Base-by-base conservation (phyloP, 2,888 invertebrate species). In the Barypeithes pellucidus region DNA sequence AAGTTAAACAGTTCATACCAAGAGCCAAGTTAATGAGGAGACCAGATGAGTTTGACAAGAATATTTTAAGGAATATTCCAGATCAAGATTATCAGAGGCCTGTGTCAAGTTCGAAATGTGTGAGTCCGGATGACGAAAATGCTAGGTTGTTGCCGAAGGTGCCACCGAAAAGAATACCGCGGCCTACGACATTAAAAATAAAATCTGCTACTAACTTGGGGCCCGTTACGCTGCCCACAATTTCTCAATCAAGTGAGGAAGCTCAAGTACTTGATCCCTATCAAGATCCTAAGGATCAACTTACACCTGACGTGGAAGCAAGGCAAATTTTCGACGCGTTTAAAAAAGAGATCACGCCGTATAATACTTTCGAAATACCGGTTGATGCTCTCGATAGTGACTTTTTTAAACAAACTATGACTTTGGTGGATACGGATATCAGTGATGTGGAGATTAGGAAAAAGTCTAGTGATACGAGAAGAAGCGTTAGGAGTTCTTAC, bases 261-360 rank as follows among this genome's bases (percentile, higher is more conserved):
- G 39, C 61, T 14, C 60, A 24, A 11, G n/a, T 67, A 7, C 20
- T 67, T 14, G 59, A 70, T 14, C 43, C 18, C 24, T 66, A 39
- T 66, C 74, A 29, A 63, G 16, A 50, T 60, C 76, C 57, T 7
- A 69, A 60, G 52, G 72, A 73, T 39, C 62, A 62, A 39, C 43
- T 79, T 20, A 74, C 79, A 20, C 81, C 81, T 4, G 81, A 80
- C 57, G 62, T 76, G 14, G 81, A 80, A 57, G 81, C 81, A 0
- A 79, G 78, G 65, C 76, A 77, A 67, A 81, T 81, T 22, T 61
- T 80, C 0, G 79, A 79, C 22, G 77, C 73, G 0, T 81, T 81
- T 62, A 74, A 76, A 52, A 79, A 79, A 60, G 76, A 79, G 66
- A 78, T 81, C 11, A 79, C 75, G 16, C 78, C 81, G 33, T 81